A percentile compares a stretch with the other conserved stretches of the same genome.
Evolutionary conservation across 2,797 vertebrate species (phyloP).

Genomic region (Smutsia gigantea): DNA sequence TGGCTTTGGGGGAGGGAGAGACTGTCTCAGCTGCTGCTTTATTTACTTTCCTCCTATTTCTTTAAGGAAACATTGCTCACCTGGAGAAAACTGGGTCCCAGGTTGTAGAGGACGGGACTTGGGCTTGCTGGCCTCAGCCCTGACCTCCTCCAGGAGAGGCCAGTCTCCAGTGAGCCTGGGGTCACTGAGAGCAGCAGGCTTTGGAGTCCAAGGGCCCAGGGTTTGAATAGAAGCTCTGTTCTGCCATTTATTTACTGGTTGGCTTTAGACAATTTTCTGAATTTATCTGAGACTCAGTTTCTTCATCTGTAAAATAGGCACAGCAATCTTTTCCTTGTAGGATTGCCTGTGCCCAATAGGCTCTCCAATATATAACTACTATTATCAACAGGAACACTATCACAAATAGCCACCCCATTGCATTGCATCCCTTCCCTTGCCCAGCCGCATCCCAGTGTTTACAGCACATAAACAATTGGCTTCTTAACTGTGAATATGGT

Average conservation of each 20-base stretch:
- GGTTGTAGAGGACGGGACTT: slow-evolving; percentile 10
- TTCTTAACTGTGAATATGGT: not conserved
- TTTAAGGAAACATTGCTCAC: slow-evolving; percentile 64
- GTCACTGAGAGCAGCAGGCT: not conserved
- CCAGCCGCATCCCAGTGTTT: not conserved
- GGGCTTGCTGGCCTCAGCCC: slow-evolving; percentile 10
- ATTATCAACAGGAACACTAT: not conserved
- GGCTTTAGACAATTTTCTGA: slow-evolving; percentile 12
- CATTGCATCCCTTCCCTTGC: not conserved
- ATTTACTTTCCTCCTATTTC: slow-evolving; percentile 42
- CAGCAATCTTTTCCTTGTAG: not conserved
- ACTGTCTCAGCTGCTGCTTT: not conserved
- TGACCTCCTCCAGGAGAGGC: not conserved
- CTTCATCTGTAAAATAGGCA: slow-evolving; percentile 37
- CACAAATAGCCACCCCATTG: not conserved
- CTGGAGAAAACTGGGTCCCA: slow-evolving; percentile 54
- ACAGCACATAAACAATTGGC: not conserved
- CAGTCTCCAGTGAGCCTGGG: not conserved
- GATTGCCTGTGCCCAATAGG: not conserved
- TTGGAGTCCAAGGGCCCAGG: slow-evolving; percentile 1
- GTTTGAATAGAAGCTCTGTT: slow-evolving; percentile 32
- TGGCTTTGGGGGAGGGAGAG: slow-evolving; percentile 7
- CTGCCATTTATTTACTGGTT: slow-evolving; percentile 48
- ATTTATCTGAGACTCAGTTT: slow-evolving; percentile 56
- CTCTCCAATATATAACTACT: not conserved